phyloP scores from a whole-genome alignment of 2,888 invertebrate species.

The Calameuta idolon region DNA sequence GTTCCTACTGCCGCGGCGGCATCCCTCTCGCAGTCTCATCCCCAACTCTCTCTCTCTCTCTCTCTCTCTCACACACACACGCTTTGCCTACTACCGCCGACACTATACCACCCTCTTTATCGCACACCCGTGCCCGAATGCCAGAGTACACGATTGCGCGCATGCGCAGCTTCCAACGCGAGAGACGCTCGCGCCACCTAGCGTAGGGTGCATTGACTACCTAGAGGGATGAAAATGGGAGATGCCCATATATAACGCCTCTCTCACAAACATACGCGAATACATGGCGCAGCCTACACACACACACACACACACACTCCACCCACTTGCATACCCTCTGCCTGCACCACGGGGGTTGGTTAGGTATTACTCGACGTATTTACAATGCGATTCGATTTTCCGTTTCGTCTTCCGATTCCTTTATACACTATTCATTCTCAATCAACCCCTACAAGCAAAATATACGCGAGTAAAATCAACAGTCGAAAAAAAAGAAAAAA shows the following conservation, averaged over 20 bases:
- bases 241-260: conserved; percentile 8
- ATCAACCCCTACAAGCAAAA: too few species aligned
- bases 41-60: conserved; percentile 9
- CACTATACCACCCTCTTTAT: conserved; percentile 12
- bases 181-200: conserved; percentile 34
- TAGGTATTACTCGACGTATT: neutral
- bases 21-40: conserved; percentile 1
- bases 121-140: conserved; percentile 12
- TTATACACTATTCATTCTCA: too few species aligned
- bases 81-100: conserved; percentile 2
- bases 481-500: too few species aligned
- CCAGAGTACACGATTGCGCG: too few species aligned
- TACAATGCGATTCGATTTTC: neutral
- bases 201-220: conserved; percentile 43
- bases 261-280: neutral
- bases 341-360: too few species aligned
- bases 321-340: conserved; percentile 6
- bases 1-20: conserved; percentile 13
- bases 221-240: neutral
- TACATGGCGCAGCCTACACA: neutral
- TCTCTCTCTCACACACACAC: neutral
- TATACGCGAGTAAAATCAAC: too few species aligned
- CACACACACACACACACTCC: too few species aligned
- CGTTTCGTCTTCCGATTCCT: neutral
- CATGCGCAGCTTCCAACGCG: too few species aligned